Percentiles rank a stretch among this genome's conserved stretches.
These are phyloP conservation scores for Didymodactylos carnosus DNA, from an alignment of 2,888 invertebrate species.

Conservation along the genomic window DNA sequence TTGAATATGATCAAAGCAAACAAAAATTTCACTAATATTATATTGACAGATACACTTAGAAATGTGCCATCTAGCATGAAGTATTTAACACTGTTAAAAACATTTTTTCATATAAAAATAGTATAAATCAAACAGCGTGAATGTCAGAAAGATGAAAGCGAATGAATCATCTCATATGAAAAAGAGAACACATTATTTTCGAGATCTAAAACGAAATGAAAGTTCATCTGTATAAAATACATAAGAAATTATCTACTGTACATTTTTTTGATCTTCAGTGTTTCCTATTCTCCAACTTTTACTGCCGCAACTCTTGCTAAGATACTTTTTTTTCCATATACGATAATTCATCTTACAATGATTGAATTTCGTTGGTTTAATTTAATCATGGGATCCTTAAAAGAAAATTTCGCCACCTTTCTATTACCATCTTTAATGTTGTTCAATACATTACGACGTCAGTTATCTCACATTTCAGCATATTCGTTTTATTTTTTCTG, in stretches of 20 bases:
- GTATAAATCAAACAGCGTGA: too few species aligned
- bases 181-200: not conserved
- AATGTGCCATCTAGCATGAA: too few species aligned
- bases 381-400: slow-evolving; percentile 23
- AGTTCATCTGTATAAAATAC: not conserved
- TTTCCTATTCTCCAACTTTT: slow-evolving; percentile 75
- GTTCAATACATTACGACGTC: slow-evolving; percentile 60
- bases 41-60: too few species aligned
- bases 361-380: slow-evolving; percentile 27
- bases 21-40: too few species aligned
- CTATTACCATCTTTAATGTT: slow-evolving; percentile 25
- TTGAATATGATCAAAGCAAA: too few species aligned
- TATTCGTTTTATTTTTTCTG: slow-evolving; percentile 44
- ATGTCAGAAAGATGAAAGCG: too few species aligned
- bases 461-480: slow-evolving; percentile 51
- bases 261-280: slow-evolving; percentile 46
- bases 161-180: not conserved
- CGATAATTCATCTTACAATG: slow-evolving; percentile 31
- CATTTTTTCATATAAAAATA: too few species aligned
- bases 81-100: too few species aligned
- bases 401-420: slow-evolving; percentile 21
- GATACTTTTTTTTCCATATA: slow-evolving; percentile 73
- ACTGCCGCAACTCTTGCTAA: slow-evolving; percentile 73
- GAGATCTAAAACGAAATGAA: not conserved
- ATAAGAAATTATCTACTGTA: not conserved